Percentiles rank a stretch among this genome's conserved stretches.
Evolutionary conservation across 92 coral and sea anemone genomes (phyloP).

Genomic region (Umimayanthus kanabou): DNA sequence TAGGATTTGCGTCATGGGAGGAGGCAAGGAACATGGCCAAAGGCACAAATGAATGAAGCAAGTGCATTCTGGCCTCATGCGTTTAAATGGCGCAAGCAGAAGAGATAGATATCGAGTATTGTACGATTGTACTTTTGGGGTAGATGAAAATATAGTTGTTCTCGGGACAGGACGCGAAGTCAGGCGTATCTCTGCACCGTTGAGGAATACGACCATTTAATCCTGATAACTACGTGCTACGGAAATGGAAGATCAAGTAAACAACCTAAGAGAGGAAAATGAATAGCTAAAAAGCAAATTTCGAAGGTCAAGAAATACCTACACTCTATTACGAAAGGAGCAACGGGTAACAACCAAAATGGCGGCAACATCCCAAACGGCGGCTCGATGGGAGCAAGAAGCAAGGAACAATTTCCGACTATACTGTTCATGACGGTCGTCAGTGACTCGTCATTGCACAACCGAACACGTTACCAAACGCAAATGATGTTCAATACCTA

Average conservation of each 20-base stretch:
- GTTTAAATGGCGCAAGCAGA: no score
- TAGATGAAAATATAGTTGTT: no score
- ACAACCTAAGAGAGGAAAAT: conserved; percentile 17
- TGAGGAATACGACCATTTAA: conserved; percentile 13
- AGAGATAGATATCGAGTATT: no score
- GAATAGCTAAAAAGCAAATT: conserved; percentile 16
- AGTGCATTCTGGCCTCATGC: no score
- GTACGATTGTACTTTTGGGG: no score
- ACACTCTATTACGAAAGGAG: conserved; percentile 24
- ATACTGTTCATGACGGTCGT: neutral
- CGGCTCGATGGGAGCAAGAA: conserved; percentile 29
- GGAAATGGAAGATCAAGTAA: conserved; percentile 23
- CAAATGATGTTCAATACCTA: conserved; percentile 10
- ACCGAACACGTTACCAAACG: conserved; percentile 19
- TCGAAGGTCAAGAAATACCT: conserved; percentile 24
- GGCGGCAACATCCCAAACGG: conserved; percentile 9
- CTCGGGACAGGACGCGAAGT: no score
- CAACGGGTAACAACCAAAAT: neutral
- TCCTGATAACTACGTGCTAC: conserved; percentile 6
- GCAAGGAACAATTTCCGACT: conserved; percentile 10
- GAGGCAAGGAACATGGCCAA: no score
- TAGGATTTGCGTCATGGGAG: no score
- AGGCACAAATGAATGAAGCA: no score
- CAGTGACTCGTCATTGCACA: conserved; percentile 17
- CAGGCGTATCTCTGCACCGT: conserved; percentile 3